Evolutionary conservation across 1,140 invertebrate species (phyloP).

Genomic region (Bombus confusus): DNA sequence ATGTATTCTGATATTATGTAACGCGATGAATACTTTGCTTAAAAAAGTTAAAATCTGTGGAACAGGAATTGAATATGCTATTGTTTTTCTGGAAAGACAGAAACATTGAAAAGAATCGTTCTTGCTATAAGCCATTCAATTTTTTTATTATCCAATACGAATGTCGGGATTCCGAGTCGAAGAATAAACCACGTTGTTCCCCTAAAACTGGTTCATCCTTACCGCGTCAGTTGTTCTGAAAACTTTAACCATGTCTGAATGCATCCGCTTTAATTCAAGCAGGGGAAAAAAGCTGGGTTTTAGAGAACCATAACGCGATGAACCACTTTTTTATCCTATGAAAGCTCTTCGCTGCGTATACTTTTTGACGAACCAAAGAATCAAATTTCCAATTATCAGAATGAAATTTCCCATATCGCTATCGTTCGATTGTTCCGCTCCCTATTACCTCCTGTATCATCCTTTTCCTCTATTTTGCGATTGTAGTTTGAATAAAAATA

Average conservation of each 20-base stretch:
- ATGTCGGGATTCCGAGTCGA: neutral
- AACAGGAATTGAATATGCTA: neutral
- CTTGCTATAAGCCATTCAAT: neutral
- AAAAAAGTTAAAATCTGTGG: neutral
- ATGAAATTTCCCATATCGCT: neutral
- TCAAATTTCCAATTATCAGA: neutral
- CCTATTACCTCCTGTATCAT: too few species aligned
- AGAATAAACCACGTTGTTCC: neutral
- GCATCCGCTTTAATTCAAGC: neutral
- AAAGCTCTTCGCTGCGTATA: neutral
- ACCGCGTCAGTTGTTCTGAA: conserved; percentile 6
- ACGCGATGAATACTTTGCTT: neutral
- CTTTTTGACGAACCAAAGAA: neutral
- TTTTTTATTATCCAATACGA: neutral
- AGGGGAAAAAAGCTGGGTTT: neutral
- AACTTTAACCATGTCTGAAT: neutral
- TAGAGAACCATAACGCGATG: neutral
- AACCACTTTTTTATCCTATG: neutral
- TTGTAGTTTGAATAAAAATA: neutral
- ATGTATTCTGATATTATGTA: too few species aligned
- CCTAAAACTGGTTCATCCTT: neutral
- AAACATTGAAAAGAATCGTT: neutral
- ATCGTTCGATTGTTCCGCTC: neutral
- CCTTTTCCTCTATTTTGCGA: neutral
- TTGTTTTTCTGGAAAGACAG: neutral